A percentile compares a stretch with the other conserved stretches of the same genome.
Conservation (phyloP, 2,888 invertebrate genomes). For the Lycia hirtaria region DNA sequence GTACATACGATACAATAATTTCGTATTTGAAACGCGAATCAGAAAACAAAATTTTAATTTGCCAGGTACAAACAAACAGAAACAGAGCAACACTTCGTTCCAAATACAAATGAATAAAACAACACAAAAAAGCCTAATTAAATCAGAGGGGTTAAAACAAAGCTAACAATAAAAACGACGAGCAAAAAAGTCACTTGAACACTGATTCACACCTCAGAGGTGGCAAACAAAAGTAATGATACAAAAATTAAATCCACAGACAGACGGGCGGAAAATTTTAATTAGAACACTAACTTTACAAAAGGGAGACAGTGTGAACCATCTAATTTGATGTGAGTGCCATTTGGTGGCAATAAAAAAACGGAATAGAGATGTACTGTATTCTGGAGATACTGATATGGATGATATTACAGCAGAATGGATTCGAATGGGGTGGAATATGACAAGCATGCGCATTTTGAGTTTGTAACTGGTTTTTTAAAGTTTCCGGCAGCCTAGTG, state of each 20-base stretch:
- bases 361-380: conserved; percentile 48
- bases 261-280: conserved; percentile 77
- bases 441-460: conserved; percentile 37
- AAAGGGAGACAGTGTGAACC: conserved; percentile 69
- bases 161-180: conserved; percentile 56
- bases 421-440: conserved; percentile 58
- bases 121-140: conserved; percentile 61
- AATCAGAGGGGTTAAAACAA: conserved; percentile 60
- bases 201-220: conserved; percentile 79
- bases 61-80: background rate
- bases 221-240: conserved; percentile 75
- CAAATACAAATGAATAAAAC: conserved; percentile 43
- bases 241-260: conserved; percentile 55
- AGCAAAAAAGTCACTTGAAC: conserved; percentile 59
- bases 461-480: conserved; percentile 45
- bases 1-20: no score
- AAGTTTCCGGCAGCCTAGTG: background rate
- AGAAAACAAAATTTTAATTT: background rate
- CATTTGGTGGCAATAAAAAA: conserved; percentile 65
- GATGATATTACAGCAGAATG: conserved; percentile 66
- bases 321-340: conserved; percentile 75
- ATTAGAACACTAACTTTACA: conserved; percentile 76
- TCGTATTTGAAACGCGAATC: no score
- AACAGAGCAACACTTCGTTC: conserved; percentile 28
- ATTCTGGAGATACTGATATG: conserved; percentile 64